These are phyloP conservation scores for Drosophila trapezifrons DNA, from an alignment of 1,140 invertebrate genomes.

Conservation along the genomic window DNA sequence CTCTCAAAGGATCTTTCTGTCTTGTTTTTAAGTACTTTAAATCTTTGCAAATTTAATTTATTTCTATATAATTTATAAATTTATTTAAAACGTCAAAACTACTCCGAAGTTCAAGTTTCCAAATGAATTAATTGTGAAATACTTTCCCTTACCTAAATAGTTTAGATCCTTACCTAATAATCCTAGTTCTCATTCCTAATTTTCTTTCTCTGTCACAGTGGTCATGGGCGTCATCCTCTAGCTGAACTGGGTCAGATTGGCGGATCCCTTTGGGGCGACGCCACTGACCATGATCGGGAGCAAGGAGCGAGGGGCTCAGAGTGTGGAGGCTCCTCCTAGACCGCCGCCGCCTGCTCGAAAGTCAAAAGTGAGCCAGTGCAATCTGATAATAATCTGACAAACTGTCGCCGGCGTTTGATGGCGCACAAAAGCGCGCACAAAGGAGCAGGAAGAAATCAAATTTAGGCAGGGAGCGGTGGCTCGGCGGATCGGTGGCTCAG, in stretches of 20 bases:
- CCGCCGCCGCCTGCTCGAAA: constrained; percentile 56
- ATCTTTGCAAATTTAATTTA: no score
- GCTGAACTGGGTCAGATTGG: constrained; percentile 58
- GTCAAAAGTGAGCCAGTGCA: constrained; percentile 83
- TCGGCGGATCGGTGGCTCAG: constrained; percentile 15
- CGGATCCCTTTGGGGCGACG: constrained; percentile 58
- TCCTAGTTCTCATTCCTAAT: neutral
- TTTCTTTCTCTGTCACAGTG: neutral
- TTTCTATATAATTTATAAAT: no score
- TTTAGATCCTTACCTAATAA: no score
- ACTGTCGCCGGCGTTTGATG: constrained; percentile 82
- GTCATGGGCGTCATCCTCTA: constrained; percentile 44
- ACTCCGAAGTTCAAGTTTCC: no score
- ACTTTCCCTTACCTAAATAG: no score
- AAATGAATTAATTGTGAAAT: no score
- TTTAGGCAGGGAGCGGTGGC: constrained; percentile 67
- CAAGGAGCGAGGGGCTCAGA: neutral
- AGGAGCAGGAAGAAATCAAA: constrained; percentile 82
- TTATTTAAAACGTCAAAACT: no score
- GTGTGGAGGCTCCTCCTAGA: constrained; percentile 46
- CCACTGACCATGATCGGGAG: constrained; percentile 47
- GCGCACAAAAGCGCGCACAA: constrained; percentile 75
- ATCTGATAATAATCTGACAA: constrained; percentile 84
- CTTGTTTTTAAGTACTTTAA: no score
- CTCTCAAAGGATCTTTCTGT: no score